phyloP scores from a whole-genome alignment of 2,797 vertebrate genomes.

The Gymnothorax javanicus region DNA sequence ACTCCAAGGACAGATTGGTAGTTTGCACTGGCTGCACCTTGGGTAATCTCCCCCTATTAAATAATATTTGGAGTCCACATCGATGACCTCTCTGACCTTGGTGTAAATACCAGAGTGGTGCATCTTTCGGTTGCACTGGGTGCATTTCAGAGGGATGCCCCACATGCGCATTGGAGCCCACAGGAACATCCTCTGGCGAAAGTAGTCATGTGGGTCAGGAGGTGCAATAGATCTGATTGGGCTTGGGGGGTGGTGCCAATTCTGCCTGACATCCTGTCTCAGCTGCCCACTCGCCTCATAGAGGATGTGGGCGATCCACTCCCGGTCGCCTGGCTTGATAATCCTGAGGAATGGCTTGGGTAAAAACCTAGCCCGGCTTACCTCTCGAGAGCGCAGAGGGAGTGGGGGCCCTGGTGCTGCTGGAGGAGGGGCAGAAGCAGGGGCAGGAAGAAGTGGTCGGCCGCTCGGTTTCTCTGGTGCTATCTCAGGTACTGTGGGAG shows the following conservation, averaged over 20 bases:
- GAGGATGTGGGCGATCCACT: slow-evolving; percentile 32
- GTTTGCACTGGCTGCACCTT: slow-evolving; percentile 30
- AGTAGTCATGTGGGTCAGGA: slow-evolving; percentile 29
- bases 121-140: slow-evolving; percentile 31
- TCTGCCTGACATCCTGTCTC: slow-evolving; percentile 16
- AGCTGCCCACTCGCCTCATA: slow-evolving; percentile 24
- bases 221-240: slow-evolving; percentile 26
- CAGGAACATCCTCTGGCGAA: slow-evolving; percentile 29
- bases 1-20: slow-evolving; percentile 35
- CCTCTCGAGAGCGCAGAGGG: background rate
- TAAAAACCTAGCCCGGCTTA: background rate
- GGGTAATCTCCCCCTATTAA: slow-evolving; percentile 35
- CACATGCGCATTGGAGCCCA: slow-evolving; percentile 38
- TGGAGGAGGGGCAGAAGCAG: background rate
- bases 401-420: too few relatives aligned
- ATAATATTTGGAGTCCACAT: slow-evolving; percentile 29
- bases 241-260: slow-evolving; percentile 21
- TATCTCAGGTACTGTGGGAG: too few relatives aligned
- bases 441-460: too few relatives aligned
- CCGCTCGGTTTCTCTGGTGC: too few relatives aligned
- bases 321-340: slow-evolving; percentile 32
- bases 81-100: slow-evolving; percentile 36
- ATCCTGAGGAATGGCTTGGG: slow-evolving; percentile 29
- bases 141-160: slow-evolving; percentile 26
- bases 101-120: slow-evolving; percentile 38